phyloP scores from a whole-genome alignment of 2,797 vertebrate species.

The Amblyopsis hoosieri region DNA sequence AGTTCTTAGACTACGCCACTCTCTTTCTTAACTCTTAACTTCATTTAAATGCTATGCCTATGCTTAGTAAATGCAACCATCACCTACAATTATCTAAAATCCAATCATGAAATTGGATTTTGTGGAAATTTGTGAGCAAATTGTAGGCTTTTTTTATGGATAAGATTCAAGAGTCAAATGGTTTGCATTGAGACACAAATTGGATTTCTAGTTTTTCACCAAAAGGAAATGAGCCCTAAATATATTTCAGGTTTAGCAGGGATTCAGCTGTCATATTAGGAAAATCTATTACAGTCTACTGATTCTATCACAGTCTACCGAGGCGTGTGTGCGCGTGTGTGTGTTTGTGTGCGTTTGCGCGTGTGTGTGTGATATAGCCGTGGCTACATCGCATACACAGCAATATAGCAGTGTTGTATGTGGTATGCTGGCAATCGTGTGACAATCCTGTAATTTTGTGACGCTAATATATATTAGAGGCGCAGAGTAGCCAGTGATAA shows the following conservation, averaged over 20 bases:
- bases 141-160: slow-evolving; percentile 6
- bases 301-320: neutral
- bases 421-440: neutral
- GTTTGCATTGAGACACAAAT: neutral
- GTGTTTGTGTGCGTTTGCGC: neutral
- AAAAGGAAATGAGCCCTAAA: slow-evolving; percentile 27
- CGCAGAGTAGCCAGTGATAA: neutral
- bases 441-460: neutral
- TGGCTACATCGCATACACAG: neutral
- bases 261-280: slow-evolving; percentile 15
- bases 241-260: slow-evolving; percentile 32
- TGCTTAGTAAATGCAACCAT: neutral
- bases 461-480: slow-evolving; percentile 8
- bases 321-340: neutral
- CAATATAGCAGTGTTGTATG: neutral
- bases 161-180: slow-evolving; percentile 2
- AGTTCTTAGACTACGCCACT: neutral
- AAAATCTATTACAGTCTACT: neutral
- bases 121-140: neutral
- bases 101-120: no score
- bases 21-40: no score
- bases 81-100: no score
- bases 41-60: neutral
- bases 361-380: neutral
- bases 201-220: slow-evolving; percentile 13